Evolutionary conservation across 2,113 vertebrate genomes (phyloP).

Genomic region (Phylloscopus whistleri): DNA sequence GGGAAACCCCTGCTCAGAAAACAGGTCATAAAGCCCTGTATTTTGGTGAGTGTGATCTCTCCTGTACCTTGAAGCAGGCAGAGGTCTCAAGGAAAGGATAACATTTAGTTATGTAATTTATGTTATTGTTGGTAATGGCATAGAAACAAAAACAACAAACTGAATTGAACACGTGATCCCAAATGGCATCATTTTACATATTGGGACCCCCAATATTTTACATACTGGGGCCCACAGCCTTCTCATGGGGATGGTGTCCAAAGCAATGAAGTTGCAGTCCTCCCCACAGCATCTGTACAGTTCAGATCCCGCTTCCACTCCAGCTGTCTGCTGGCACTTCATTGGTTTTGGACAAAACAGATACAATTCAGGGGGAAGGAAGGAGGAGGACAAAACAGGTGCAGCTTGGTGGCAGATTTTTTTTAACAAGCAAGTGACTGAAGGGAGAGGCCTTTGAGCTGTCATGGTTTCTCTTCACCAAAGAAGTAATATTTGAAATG

Average conservation of each 20-base stretch:
- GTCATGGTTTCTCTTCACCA: neutral
- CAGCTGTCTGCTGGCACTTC: neutral
- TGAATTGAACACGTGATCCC: rapidly evolving
- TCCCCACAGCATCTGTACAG: neutral
- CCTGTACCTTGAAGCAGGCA: neutral
- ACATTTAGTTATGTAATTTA: neutral
- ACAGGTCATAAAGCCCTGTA: neutral
- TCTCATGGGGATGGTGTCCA: neutral
- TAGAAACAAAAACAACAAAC: neutral
- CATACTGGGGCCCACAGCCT: neutral
- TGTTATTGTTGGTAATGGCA: neutral
- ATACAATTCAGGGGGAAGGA: neutral
- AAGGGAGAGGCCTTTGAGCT: neutral
- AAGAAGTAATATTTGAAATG: neutral
- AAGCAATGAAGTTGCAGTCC: neutral
- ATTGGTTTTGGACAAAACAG: neutral
- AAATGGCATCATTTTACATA: neutral
- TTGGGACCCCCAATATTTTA: neutral
- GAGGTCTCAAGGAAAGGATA: neutral
- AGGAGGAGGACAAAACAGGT: neutral
- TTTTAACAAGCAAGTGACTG: neutral
- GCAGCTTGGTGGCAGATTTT: neutral
- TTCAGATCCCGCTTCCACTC: neutral
- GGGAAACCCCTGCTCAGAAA: neutral
- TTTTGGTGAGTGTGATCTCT: neutral